These are phyloP conservation scores for Bombus confusus DNA, from an alignment of 1,140 invertebrate genomes.

Conservation along the genomic window DNA sequence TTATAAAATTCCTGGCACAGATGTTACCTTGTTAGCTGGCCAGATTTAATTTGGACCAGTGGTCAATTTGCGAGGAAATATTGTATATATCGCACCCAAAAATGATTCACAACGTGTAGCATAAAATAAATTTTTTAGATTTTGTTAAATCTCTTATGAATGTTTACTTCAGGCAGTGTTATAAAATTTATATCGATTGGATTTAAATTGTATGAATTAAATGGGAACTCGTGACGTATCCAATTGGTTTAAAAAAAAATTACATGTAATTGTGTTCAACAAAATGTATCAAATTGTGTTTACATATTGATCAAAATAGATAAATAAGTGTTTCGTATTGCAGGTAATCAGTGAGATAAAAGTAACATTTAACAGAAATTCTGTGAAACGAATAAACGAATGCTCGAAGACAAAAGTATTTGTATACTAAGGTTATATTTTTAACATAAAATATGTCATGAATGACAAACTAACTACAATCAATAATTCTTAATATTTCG, in stretches of 20 bases:
- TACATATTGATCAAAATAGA: neutral
- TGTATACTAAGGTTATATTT: constrained; percentile 9
- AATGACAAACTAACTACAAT: neutral
- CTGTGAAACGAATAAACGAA: neutral
- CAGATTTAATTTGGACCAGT: neutral
- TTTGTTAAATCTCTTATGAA: neutral
- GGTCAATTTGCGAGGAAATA: neutral
- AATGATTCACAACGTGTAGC: neutral
- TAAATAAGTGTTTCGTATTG: neutral
- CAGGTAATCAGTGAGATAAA: neutral
- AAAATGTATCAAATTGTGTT: neutral
- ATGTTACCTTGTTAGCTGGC: neutral
- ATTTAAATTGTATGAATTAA: no score
- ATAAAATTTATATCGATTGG: neutral
- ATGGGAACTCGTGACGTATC: neutral
- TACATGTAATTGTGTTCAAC: no score
- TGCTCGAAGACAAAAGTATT: neutral
- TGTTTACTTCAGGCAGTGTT: neutral
- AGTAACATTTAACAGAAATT: neutral
- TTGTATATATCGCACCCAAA: neutral
- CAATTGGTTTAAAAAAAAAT: neutral
- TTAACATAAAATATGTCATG: neutral
- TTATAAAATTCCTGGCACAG: neutral
- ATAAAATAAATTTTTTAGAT: neutral
- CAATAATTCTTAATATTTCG: neutral